A percentile compares a stretch with the other conserved stretches of the same genome.
These are phyloP conservation scores for Eurois occulta DNA, from an alignment of 2,888 invertebrate species.

Conservation along the genomic window DNA sequence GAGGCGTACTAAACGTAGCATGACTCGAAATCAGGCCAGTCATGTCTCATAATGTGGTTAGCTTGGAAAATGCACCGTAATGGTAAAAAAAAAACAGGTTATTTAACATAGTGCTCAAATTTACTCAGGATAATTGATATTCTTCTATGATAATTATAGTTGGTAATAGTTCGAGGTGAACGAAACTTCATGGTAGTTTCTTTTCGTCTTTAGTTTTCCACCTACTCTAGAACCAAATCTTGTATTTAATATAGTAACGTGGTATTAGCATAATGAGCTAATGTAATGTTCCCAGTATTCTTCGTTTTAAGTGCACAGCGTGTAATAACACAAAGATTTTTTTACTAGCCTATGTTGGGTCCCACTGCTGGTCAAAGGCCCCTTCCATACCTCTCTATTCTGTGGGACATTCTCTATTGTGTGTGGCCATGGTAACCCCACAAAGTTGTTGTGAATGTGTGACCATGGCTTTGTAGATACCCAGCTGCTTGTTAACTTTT, in stretches of 20 bases:
- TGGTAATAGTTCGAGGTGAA: not conserved
- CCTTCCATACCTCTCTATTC: not conserved
- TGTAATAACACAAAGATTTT: not conserved
- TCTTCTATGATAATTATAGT: not conserved
- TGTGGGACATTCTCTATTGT: not conserved
- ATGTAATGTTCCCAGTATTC: not conserved
- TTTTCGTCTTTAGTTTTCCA: not conserved
- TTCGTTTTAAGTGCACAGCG: not conserved
- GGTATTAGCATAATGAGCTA: not conserved
- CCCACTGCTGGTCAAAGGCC: not conserved
- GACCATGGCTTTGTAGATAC: no score
- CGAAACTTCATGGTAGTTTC: not conserved
- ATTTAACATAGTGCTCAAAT: constrained; percentile 30
- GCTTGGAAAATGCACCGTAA: constrained; percentile 64
- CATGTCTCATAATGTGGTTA: constrained; percentile 67
- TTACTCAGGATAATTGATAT: constrained; percentile 3
- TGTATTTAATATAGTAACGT: not conserved
- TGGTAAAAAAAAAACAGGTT: constrained; percentile 47
- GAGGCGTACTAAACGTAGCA: constrained; percentile 36
- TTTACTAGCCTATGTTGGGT: not conserved
- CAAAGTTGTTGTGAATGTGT: no score
- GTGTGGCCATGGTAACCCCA: not conserved
- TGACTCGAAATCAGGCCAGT: constrained; percentile 61
- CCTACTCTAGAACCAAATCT: not conserved
- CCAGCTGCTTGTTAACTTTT: no score